Conservation (phyloP, 2,113 vertebrate genomes). For the Calidris pugnax region DNA sequence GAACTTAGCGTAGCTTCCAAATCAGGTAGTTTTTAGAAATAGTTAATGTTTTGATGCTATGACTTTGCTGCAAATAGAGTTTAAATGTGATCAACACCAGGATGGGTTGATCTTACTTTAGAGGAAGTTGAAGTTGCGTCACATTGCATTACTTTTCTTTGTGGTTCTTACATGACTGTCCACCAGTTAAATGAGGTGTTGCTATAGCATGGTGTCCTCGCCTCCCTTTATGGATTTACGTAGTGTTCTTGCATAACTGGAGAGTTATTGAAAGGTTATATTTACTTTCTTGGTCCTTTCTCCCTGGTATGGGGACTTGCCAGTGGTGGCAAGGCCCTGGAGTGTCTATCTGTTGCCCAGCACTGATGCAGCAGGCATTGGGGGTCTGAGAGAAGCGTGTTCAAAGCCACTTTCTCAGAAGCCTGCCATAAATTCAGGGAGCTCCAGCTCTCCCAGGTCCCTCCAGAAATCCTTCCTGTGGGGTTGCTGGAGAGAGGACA, state of each 20-base stretch:
- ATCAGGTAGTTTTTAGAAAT: background rate
- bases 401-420: background rate
- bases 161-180: background rate
- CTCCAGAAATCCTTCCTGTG: background rate
- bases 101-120: background rate
- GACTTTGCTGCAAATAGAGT: background rate
- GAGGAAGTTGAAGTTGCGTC: background rate
- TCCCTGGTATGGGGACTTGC: background rate
- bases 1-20: background rate
- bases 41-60: background rate
- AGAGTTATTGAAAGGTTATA: background rate
- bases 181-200: background rate
- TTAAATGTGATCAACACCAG: background rate
- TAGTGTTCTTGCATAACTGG: background rate
- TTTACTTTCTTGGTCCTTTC: background rate
- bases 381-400: background rate
- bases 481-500: background rate
- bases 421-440: background rate
- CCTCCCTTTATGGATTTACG: background rate
- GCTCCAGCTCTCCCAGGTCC: background rate
- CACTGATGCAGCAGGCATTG: fast-evolving
- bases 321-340: background rate
- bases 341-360: background rate
- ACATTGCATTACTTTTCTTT: background rate
- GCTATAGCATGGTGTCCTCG: background rate